Evolutionary conservation across 2,888 invertebrate genomes (phyloP).

Genomic region (Emesis russula): DNA sequence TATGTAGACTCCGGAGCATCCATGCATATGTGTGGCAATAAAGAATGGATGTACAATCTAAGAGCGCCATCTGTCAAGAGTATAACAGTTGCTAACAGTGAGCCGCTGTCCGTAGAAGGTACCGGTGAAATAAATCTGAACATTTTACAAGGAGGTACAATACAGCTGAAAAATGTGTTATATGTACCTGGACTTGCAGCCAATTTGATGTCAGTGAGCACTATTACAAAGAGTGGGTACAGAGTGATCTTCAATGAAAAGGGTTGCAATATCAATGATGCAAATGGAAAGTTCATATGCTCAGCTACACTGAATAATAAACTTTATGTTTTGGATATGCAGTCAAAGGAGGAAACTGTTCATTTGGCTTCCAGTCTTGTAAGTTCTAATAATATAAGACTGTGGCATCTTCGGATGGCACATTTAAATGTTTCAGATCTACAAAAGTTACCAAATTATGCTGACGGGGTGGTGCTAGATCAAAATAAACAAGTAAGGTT

Average conservation of each 20-base stretch:
- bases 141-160: slow-evolving; percentile 40
- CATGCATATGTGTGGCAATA: background rate
- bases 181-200: slow-evolving; percentile 83
- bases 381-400: background rate
- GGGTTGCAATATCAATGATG: slow-evolving; percentile 30
- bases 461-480: slow-evolving; percentile 60
- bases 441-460: background rate
- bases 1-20: background rate
- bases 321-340: background rate
- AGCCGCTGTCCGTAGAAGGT: slow-evolving; percentile 70
- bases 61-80: background rate
- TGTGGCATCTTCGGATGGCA: slow-evolving; percentile 45
- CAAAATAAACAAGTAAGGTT: slow-evolving; percentile 62
- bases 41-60: slow-evolving; percentile 34
- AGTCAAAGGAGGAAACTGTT: too few relatives aligned
- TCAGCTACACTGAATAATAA: background rate
- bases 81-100: slow-evolving; percentile 77
- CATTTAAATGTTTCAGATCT: slow-evolving; percentile 40
- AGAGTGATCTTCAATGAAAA: slow-evolving; percentile 69
- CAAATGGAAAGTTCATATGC: background rate
- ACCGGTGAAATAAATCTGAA: slow-evolving; percentile 51
- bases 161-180: slow-evolving; percentile 84
- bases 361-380: too few relatives aligned
- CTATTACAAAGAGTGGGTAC: slow-evolving; percentile 74
- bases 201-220: slow-evolving; percentile 82